Conservation (phyloP, 2,113 vertebrate species). For the Pelecanus crispus region DNA sequence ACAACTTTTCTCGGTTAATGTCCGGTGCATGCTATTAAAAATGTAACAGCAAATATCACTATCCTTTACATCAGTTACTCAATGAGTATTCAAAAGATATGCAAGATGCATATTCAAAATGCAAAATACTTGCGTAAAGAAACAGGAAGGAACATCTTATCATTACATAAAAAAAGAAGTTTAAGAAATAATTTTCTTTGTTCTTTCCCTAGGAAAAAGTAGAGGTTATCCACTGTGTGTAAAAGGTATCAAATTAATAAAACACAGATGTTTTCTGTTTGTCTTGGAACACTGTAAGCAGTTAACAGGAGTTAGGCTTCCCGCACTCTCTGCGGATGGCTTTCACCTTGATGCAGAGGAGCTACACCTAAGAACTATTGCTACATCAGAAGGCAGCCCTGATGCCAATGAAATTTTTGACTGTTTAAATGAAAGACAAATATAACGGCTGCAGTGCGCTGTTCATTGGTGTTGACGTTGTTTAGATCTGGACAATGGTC, state of each 20-base stretch:
- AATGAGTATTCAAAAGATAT: neutral
- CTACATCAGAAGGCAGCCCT: neutral
- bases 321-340: neutral
- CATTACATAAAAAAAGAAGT: neutral
- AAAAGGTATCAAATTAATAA: neutral
- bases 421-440: neutral
- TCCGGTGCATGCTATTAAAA: accelerated
- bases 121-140: neutral
- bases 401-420: neutral
- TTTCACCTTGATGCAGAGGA: neutral
- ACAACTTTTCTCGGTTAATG: accelerated
- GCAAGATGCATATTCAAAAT: neutral
- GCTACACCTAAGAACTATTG: neutral
- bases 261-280: neutral
- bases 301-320: neutral
- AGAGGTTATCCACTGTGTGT: neutral
- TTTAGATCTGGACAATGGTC: neutral
- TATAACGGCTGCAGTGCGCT: neutral
- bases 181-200: neutral
- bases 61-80: neutral
- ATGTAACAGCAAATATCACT: neutral
- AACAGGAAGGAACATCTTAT: neutral
- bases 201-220: neutral
- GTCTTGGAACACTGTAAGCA: neutral
- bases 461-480: neutral